phyloP scores from a whole-genome alignment of 1,140 invertebrate genomes.

The Tigriopus japonicus region DNA sequence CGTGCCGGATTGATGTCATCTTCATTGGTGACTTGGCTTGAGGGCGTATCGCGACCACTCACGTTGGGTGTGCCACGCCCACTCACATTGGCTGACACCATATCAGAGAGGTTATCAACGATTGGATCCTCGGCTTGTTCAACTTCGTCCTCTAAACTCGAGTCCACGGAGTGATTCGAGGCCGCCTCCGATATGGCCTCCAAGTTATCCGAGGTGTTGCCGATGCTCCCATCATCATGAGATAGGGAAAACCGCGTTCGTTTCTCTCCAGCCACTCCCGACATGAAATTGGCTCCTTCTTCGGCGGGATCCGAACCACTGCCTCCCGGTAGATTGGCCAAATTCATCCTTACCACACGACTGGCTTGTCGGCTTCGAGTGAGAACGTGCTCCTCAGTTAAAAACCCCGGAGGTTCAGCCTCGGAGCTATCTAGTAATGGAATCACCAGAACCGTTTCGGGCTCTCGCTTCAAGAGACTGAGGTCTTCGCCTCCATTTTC shows the following conservation, averaged over 20 bases:
- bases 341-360: slow-evolving; percentile 18
- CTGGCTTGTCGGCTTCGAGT: slow-evolving; percentile 22
- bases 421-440: slow-evolving; percentile 33
- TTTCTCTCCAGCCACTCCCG: slow-evolving; percentile 18
- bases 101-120: slow-evolving; percentile 72
- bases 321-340: slow-evolving; percentile 19
- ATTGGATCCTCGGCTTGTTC: slow-evolving; percentile 21
- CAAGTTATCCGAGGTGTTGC: slow-evolving; percentile 76
- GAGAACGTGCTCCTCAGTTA: slow-evolving; percentile 48
- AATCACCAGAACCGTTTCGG: slow-evolving; percentile 39
- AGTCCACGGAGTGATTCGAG: slow-evolving; percentile 83
- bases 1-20: not conserved
- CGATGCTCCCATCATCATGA: slow-evolving; percentile 62
- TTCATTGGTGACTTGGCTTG: slow-evolving; percentile 41
- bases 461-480: slow-evolving; percentile 1
- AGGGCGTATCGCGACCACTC: slow-evolving; percentile 79
- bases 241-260: slow-evolving; percentile 48
- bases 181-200: slow-evolving; percentile 86
- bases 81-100: slow-evolving; percentile 77
- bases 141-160: slow-evolving; percentile 62
- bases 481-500: too few species aligned
- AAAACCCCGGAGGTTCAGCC: slow-evolving; percentile 40
- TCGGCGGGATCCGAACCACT: slow-evolving; percentile 12
- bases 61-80: slow-evolving; percentile 71
- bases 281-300: slow-evolving; percentile 7